Evolutionary conservation across 2,888 invertebrate genomes (phyloP).

Genomic region (Carabus problematicus): DNA sequence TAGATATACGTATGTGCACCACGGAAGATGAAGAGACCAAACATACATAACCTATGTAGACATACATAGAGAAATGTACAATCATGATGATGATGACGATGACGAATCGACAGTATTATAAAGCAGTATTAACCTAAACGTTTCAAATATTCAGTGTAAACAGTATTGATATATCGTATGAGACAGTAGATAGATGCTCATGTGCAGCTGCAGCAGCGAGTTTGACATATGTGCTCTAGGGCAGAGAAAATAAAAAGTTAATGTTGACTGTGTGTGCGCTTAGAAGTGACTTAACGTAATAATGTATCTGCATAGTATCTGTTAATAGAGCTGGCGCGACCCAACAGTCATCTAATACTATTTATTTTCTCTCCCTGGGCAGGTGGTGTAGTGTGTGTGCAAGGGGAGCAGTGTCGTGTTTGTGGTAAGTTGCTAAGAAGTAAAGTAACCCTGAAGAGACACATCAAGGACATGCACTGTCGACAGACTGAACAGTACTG

Average conservation of each 20-base stretch:
- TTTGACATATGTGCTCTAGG: slow-evolving; percentile 8
- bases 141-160: too few relatives aligned
- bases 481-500: slow-evolving; percentile 52
- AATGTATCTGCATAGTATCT: slow-evolving; percentile 42
- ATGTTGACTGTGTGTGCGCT: slow-evolving; percentile 50
- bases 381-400: slow-evolving; percentile 44
- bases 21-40: slow-evolving; percentile 6
- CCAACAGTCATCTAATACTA: slow-evolving; percentile 47
- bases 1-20: slow-evolving; percentile 3
- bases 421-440: slow-evolving; percentile 54
- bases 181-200: too few relatives aligned
- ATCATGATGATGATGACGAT: background rate
- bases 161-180: too few relatives aligned
- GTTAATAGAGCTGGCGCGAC: slow-evolving; percentile 15
- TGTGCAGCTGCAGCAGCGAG: too few relatives aligned
- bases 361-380: slow-evolving; percentile 50
- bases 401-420: slow-evolving; percentile 51
- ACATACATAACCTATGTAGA: background rate
- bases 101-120: too few relatives aligned
- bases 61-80: too few relatives aligned
- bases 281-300: background rate
- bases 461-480: slow-evolving; percentile 53
- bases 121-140: too few relatives aligned
- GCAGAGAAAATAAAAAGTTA: slow-evolving; percentile 49
- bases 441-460: slow-evolving; percentile 52